Evolutionary conservation across 2,113 vertebrate genomes (phyloP).

Genomic region (Chaenocephalus aceratus): DNA sequence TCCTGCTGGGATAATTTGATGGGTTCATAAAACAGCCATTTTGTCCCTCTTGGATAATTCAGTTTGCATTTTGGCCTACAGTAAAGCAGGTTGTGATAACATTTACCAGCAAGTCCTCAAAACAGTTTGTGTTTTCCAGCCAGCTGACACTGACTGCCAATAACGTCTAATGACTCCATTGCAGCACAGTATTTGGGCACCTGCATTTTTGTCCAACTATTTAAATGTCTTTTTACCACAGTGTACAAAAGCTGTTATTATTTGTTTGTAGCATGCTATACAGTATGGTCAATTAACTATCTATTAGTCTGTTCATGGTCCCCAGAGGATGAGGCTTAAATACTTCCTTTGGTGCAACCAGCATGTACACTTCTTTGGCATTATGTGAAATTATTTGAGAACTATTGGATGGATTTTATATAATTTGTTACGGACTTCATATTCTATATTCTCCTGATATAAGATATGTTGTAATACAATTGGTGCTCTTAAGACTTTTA

Average conservation of each 20-base stretch:
- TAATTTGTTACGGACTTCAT: not conserved
- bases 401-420: not conserved
- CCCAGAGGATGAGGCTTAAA: not conserved
- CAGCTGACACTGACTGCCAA: slow-evolving; percentile 42
- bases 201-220: not conserved
- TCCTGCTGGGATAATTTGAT: slow-evolving; percentile 43
- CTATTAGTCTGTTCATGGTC: not conserved
- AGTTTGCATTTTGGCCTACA: slow-evolving; percentile 28
- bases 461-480: not conserved
- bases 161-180: slow-evolving; percentile 7
- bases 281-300: not conserved
- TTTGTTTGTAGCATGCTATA: not conserved
- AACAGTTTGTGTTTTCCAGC: slow-evolving; percentile 35
- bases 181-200: not conserved
- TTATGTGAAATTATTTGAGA: not conserved
- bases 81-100: slow-evolving; percentile 31
- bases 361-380: not conserved
- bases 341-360: not conserved
- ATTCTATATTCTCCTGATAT: no score
- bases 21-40: slow-evolving; percentile 27
- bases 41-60: slow-evolving; percentile 26
- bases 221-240: slow-evolving; percentile 3
- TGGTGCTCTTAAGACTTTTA: not conserved
- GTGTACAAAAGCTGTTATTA: not conserved
- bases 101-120: slow-evolving; percentile 39